Base-by-base conservation (phyloP, 30 jellyfish, hydroid and myxozoan genomes). In the Clytia hemisphaerica region DNA sequence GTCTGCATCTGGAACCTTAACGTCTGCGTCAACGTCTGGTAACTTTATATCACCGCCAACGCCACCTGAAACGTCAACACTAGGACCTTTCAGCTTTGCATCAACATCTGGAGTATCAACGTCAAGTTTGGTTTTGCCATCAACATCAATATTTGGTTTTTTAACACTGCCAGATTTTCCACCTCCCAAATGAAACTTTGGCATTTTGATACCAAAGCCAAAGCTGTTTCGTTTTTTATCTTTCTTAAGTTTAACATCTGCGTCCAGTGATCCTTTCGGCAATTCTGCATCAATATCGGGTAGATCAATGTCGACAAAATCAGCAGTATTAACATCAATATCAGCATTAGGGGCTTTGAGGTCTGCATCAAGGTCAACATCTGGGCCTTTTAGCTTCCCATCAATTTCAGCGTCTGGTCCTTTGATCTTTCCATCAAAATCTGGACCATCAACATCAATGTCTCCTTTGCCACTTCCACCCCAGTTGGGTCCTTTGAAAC, bases 371-470 rank as follows among this genome's bases (percentile, higher is more conserved):
- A 65, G 42, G 14, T 65, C 68, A 37, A 65, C 68, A 6, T 65
- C 78, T 0, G 78, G 78, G 18, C 78, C 78, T 65, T 65, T 65
- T 67, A 48, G 26, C 61, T 48, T 48, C 27, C 61, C 61, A 48
- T 48, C 61, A 48, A 65, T 35, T 24, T 65, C 78, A 18, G 44
- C 37, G 15, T 65, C 78, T 65, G 70, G 70, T 3, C 45, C 49
- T 22, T 65, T 29, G 9, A 65, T 3, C 1, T 65, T n/a, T n/a
- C n/a, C n/a, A n/a, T n/a, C n/a, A n/a, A n/a, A n/a, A n/a, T n/a
- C n/a, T n/a, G n/a, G n/a, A n/a, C n/a, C n/a, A n/a, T n/a, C n/a
- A n/a, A n/a, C n/a, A n/a, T n/a, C n/a, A n/a, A n/a, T n/a, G n/a
- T n/a, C n/a, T n/a, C n/a, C n/a, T n/a, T n/a, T n/a, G n/a, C n/a